phyloP scores from a whole-genome alignment of 2,797 vertebrate species.

The Pipistrellus pipistrellus region DNA sequence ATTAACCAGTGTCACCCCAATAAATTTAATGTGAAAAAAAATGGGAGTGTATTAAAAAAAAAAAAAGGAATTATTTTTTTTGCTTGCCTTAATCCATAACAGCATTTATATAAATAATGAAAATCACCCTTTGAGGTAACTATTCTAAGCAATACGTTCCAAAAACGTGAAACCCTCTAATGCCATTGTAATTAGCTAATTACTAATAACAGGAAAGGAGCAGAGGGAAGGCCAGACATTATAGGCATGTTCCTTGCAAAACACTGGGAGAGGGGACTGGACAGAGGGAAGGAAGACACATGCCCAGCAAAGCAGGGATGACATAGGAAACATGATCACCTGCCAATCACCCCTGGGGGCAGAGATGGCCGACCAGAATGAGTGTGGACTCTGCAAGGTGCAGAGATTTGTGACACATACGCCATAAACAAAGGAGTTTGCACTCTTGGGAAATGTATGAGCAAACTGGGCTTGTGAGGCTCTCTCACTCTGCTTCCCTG shows the following conservation, averaged over 20 bases:
- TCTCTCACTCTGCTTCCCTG: background rate
- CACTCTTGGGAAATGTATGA: background rate
- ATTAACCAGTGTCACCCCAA: background rate
- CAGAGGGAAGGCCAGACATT: background rate
- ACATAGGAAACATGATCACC: background rate
- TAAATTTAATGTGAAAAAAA: conserved; percentile 1
- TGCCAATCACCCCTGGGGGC: background rate
- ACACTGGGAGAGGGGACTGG: background rate
- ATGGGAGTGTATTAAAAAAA: background rate
- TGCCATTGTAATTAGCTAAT: background rate
- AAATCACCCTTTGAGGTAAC: background rate
- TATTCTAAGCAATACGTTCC: background rate
- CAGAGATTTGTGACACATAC: background rate
- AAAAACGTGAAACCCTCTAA: background rate
- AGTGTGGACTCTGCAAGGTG: background rate
- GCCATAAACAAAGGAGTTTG: background rate
- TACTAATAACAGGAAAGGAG: background rate
- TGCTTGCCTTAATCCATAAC: background rate
- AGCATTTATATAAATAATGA: background rate
- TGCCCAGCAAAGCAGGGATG: background rate
- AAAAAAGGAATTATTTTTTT: background rate
- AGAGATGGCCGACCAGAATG: background rate
- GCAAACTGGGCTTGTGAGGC: background rate
- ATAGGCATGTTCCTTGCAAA: background rate
- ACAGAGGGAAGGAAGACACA: background rate